Conservation (phyloP, 2,888 invertebrate genomes). For the Coenonympha glycerion region DNA sequence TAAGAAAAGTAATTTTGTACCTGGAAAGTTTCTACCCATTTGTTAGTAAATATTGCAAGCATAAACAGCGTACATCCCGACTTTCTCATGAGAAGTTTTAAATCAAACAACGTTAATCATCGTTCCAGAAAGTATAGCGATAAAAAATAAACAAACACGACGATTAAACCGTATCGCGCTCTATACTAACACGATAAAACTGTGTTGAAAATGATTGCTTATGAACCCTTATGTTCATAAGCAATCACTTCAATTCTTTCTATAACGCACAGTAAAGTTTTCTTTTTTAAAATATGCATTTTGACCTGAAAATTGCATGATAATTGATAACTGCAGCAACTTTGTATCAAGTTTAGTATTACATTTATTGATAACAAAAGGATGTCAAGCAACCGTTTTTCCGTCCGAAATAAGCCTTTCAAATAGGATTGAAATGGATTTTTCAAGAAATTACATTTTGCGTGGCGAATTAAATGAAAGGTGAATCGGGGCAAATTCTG, state of each 20-base stretch:
- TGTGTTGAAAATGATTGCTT: neutral
- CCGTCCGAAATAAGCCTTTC: too few relatives aligned
- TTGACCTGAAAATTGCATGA: too few relatives aligned
- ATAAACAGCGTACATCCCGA: neutral
- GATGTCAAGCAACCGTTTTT: too few relatives aligned
- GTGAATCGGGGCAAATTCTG: conserved; percentile 39
- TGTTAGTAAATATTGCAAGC: neutral
- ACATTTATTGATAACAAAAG: too few relatives aligned
- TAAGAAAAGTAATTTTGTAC: neutral
- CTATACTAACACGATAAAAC: neutral
- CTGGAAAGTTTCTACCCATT: neutral
- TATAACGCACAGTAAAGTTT: too few relatives aligned
- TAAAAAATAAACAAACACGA: conserved; percentile 4
- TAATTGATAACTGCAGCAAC: too few relatives aligned
- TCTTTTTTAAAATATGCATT: too few relatives aligned
- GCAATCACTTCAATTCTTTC: neutral
- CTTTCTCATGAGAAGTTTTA: neutral
- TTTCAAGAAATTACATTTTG: too few relatives aligned
- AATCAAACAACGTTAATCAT: neutral
- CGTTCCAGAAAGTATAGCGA: conserved; percentile 5
- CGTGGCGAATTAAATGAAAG: conserved; percentile 45
- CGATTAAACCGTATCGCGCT: conserved; percentile 1
- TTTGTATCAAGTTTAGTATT: too few relatives aligned
- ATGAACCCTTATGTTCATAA: too few relatives aligned
- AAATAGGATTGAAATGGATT: too few relatives aligned